Evolutionary conservation across 2,113 vertebrate species (phyloP).

Genomic region (Microcebus ravelobensis): DNA sequence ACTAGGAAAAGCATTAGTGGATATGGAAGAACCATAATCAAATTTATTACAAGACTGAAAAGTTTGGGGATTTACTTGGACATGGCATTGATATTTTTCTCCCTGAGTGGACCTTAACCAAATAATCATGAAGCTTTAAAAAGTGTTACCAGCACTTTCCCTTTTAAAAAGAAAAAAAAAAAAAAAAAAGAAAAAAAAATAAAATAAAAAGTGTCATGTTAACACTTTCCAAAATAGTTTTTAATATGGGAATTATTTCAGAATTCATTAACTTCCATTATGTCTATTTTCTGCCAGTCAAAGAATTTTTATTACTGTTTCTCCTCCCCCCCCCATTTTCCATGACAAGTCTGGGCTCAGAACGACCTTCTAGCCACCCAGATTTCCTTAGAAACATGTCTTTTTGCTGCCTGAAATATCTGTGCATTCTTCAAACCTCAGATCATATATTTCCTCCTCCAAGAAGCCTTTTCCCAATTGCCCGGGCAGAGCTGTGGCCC

Average conservation of each 20-base stretch:
- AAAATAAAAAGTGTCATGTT: slow-evolving; percentile 24
- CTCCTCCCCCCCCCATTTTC: not conserved
- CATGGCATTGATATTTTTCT: not conserved
- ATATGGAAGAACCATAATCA: not conserved
- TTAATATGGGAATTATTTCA: not conserved
- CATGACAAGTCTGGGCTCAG: not conserved
- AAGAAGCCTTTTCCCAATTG: not conserved
- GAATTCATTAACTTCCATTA: not conserved
- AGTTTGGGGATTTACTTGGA: not conserved
- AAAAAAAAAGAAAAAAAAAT: too few relatives aligned
- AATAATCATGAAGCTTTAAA: slow-evolving; percentile 7
- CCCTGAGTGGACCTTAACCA: not conserved
- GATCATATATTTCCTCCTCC: not conserved
- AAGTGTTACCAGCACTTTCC: too few relatives aligned
- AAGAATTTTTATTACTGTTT: not conserved
- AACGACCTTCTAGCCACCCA: not conserved
- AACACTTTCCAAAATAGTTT: not conserved
- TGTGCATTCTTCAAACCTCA: slow-evolving; percentile 9
- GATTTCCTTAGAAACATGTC: not conserved
- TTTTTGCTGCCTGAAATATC: not conserved
- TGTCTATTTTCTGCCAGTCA: not conserved
- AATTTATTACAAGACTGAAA: not conserved
- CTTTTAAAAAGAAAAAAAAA: too few relatives aligned
- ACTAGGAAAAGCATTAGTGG: not conserved
- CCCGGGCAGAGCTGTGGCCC: not conserved